Conservation (phyloP, 2,797 vertebrate species). For the Peromyscus attwateri region DNA sequence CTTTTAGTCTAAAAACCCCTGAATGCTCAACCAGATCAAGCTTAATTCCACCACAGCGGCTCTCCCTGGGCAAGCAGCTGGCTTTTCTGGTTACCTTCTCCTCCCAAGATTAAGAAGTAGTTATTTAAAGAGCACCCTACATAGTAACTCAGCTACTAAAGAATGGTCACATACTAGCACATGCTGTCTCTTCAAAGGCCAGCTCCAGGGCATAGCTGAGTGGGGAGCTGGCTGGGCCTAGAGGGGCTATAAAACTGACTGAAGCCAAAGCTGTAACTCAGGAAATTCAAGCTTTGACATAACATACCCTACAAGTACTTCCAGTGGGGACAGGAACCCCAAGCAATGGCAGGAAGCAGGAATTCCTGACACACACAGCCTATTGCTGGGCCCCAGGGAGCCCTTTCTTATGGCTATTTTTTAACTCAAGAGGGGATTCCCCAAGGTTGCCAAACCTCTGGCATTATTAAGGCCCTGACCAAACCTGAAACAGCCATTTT, state of each 20-base stretch:
- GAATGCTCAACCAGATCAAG: background rate
- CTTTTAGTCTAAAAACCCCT: background rate
- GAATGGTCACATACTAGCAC: background rate
- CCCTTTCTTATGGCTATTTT: conserved; percentile 53
- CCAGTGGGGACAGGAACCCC: conserved; percentile 66
- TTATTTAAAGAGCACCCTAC: background rate
- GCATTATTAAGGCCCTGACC: background rate
- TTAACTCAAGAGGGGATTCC: conserved; percentile 64
- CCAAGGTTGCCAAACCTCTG: background rate
- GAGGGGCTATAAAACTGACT: background rate
- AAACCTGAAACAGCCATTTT: background rate
- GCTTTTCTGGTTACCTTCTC: background rate
- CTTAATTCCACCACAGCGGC: background rate
- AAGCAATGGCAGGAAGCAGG: conserved; percentile 79
- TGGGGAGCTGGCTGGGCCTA: background rate
- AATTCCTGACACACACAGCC: conserved; percentile 70
- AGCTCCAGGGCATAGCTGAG: background rate
- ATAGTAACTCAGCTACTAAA: background rate
- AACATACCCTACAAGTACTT: conserved; percentile 48
- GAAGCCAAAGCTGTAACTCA: conserved; percentile 58
- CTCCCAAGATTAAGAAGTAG: background rate
- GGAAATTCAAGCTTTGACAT: conserved; percentile 67
- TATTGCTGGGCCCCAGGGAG: conserved; percentile 54
- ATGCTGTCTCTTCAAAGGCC: background rate
- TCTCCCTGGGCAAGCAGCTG: background rate